These are phyloP conservation scores for Tonatia bakeri DNA, from an alignment of 2,113 vertebrate species.

Conservation along the genomic window DNA sequence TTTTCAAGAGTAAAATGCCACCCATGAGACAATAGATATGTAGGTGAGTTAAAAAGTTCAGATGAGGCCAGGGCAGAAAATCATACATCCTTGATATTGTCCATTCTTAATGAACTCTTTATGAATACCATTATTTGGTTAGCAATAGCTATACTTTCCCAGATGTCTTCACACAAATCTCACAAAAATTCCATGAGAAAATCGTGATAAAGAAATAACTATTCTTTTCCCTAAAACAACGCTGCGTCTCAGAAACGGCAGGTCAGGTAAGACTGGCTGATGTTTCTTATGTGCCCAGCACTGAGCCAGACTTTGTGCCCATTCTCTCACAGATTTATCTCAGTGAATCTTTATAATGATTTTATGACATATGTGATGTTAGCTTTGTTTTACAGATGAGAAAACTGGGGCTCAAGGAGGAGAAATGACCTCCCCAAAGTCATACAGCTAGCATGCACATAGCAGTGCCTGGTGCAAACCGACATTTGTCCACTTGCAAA, in stretches of 20 bases:
- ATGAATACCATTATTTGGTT: not conserved
- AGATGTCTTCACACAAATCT: not conserved
- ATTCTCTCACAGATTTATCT: not conserved
- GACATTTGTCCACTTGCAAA: not conserved
- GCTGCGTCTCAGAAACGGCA: not conserved
- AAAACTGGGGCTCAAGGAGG: not conserved
- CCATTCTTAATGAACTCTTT: not conserved
- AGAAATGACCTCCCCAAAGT: conserved; percentile 33
- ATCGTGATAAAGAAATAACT: not conserved
- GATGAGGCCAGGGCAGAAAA: not conserved
- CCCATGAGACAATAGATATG: not conserved
- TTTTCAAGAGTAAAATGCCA: conserved; percentile 15
- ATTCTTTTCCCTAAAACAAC: conserved; percentile 18
- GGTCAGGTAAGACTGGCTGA: not conserved
- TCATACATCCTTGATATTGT: not conserved
- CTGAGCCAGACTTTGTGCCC: not conserved
- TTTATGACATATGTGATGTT: not conserved
- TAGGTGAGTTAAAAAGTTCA: not conserved
- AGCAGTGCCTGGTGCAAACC: not conserved
- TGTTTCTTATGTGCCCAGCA: not conserved
- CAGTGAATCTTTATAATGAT: not conserved
- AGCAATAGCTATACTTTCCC: not conserved
- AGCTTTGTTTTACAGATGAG: not conserved
- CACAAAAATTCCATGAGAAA: not conserved
- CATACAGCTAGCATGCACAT: not conserved